phyloP scores from a whole-genome alignment of 1,140 invertebrate genomes.

The Drosophila burlai region DNA sequence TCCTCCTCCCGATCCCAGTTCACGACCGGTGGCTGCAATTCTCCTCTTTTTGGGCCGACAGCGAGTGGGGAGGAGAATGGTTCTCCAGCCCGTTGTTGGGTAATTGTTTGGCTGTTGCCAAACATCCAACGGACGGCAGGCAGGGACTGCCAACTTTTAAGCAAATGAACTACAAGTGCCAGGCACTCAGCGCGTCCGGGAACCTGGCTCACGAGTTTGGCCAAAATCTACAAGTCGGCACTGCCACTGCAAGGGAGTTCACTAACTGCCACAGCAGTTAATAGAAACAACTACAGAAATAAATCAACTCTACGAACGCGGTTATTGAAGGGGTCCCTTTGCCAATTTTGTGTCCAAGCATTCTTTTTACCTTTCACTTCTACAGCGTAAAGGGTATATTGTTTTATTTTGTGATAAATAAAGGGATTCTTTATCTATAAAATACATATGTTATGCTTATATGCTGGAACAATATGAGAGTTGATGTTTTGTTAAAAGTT shows the following conservation, averaged over 20 bases:
- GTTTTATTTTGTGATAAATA: not conserved
- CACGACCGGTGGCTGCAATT: constrained; percentile 35
- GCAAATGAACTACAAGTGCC: constrained; percentile 76
- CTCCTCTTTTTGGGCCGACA: constrained; percentile 22
- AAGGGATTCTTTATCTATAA: not conserved
- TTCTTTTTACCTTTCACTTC: constrained; percentile 3
- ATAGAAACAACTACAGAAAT: constrained; percentile 12
- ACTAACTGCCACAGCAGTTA: constrained; percentile 9
- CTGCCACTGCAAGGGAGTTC: constrained; percentile 6
- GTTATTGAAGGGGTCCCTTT: constrained; percentile 2
- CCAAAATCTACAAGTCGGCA: constrained; percentile 23
- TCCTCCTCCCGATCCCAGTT: not conserved
- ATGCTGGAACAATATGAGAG: not conserved
- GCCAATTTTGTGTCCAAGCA: not conserved
- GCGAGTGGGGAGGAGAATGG: constrained; percentile 53
- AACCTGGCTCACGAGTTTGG: constrained; percentile 66
- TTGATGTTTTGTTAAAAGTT: no score
- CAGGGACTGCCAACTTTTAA: constrained; percentile 60
- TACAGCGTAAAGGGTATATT: not conserved
- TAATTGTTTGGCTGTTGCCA: constrained; percentile 34
- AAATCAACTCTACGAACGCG: constrained; percentile 2
- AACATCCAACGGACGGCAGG: constrained; percentile 29
- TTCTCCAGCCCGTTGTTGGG: constrained; percentile 43
- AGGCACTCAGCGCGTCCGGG: constrained; percentile 57
- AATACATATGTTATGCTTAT: no score